Conservation (phyloP, 2,113 vertebrate genomes). For the Scytalopus superciliaris region DNA sequence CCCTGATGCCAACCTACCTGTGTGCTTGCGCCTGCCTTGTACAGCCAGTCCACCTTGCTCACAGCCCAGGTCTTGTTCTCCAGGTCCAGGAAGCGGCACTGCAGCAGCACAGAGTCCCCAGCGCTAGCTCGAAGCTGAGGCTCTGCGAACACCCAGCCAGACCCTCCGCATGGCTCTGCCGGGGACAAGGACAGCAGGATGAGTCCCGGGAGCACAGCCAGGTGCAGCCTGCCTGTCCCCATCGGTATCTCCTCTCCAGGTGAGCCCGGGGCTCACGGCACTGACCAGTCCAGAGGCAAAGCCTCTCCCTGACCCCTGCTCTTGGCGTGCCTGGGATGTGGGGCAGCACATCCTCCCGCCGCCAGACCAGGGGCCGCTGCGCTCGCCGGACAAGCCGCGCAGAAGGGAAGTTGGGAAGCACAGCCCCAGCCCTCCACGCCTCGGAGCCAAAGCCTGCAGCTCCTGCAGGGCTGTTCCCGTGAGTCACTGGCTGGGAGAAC, state of each 20-base stretch:
- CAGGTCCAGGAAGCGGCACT: constrained; percentile 48
- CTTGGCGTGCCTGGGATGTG: neutral
- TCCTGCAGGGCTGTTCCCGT: neutral
- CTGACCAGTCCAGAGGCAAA: neutral
- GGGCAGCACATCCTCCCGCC: constrained; percentile 58
- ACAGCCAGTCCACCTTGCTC: constrained; percentile 71
- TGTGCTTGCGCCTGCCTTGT: neutral
- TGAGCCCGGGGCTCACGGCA: neutral
- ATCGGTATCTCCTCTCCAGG: neutral
- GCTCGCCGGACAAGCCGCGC: neutral
- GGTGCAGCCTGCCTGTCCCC: neutral
- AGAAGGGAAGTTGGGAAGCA: neutral
- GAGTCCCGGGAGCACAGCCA: neutral
- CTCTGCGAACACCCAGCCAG: neutral
- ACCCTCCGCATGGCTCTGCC: neutral
- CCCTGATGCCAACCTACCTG: neutral
- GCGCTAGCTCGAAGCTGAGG: constrained; percentile 6
- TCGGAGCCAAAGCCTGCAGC: neutral
- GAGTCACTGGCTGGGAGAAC: constrained; percentile 42
- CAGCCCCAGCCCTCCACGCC: neutral
- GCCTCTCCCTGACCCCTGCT: neutral
- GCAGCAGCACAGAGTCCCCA: constrained; percentile 63
- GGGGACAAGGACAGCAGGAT: constrained; percentile 38
- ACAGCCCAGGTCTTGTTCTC: neutral
- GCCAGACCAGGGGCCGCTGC: neutral